phyloP scores from a whole-genome alignment of 2,113 vertebrate genomes.

The Cebidichthys violaceus region DNA sequence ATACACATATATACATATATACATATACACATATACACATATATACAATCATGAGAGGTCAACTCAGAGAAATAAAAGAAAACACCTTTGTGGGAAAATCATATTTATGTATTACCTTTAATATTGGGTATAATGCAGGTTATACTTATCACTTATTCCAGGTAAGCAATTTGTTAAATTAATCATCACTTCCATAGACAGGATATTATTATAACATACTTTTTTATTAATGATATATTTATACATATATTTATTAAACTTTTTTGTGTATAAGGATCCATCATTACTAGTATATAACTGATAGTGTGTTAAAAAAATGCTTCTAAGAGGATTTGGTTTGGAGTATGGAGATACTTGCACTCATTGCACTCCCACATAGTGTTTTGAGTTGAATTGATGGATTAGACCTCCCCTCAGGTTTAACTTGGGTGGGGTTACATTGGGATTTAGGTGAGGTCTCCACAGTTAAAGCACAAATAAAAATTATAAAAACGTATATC shows the following conservation, averaged over 20 bases:
- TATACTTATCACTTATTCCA: not conserved
- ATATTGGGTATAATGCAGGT: not conserved
- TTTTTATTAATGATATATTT: not conserved
- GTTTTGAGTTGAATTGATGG: not conserved
- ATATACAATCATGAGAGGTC: not conserved
- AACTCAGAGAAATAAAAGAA: not conserved
- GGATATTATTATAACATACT: too few relatives aligned
- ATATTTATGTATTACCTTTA: too few relatives aligned
- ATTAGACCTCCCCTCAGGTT: not conserved
- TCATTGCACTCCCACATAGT: not conserved
- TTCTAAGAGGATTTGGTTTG: not conserved
- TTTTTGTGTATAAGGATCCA: not conserved
- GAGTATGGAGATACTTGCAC: too few relatives aligned
- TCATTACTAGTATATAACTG: not conserved
- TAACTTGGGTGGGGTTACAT: not conserved
- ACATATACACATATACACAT: too few relatives aligned
- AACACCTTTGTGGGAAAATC: not conserved
- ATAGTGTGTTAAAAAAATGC: not conserved
- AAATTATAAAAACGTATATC: not conserved
- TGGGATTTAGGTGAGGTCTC: not conserved
- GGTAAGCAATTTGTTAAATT: not conserved
- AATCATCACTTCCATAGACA: not conserved
- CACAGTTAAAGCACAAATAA: not conserved
- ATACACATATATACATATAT: not conserved
- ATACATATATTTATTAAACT: not conserved